A percentile compares a stretch with the other conserved stretches of the same genome.
phyloP scores from a whole-genome alignment of 2,113 vertebrate species.

The Crypturellus undulatus region DNA sequence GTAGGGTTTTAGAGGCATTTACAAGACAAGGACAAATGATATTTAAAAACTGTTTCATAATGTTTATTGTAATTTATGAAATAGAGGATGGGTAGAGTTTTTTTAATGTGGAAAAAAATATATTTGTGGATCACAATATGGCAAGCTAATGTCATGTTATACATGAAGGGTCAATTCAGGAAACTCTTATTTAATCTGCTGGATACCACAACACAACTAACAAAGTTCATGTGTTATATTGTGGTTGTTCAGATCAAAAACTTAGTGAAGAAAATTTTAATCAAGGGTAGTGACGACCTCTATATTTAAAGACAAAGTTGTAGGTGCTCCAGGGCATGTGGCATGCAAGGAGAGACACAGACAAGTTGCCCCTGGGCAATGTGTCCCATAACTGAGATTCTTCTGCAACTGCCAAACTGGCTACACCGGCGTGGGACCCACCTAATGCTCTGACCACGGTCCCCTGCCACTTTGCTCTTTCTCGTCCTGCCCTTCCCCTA shows the following conservation, averaged over 20 bases:
- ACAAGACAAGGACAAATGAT: background rate
- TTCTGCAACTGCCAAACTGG: background rate
- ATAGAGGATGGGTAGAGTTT: background rate
- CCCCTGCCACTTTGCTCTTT: background rate
- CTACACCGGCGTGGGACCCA: rapidly evolving
- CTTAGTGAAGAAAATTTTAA: background rate
- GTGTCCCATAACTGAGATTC: background rate
- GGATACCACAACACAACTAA: background rate
- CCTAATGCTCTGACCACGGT: rapidly evolving
- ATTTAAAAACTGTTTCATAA: constrained; percentile 34
- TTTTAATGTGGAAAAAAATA: background rate
- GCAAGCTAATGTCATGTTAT: background rate
- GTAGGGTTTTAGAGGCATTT: constrained; percentile 11
- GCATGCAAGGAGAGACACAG: background rate
- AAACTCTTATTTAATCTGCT: background rate
- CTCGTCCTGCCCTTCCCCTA: background rate
- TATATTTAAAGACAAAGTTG: background rate
- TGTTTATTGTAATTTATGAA: constrained; percentile 15
- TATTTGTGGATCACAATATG: background rate
- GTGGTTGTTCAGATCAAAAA: background rate
- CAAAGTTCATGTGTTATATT: background rate
- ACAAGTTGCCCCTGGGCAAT: rapidly evolving
- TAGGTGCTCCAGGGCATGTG: background rate
- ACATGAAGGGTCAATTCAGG: background rate
- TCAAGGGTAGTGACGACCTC: background rate